Base-by-base conservation (phyloP, 2,888 invertebrate species). In the Trichacis sp. region DNA sequence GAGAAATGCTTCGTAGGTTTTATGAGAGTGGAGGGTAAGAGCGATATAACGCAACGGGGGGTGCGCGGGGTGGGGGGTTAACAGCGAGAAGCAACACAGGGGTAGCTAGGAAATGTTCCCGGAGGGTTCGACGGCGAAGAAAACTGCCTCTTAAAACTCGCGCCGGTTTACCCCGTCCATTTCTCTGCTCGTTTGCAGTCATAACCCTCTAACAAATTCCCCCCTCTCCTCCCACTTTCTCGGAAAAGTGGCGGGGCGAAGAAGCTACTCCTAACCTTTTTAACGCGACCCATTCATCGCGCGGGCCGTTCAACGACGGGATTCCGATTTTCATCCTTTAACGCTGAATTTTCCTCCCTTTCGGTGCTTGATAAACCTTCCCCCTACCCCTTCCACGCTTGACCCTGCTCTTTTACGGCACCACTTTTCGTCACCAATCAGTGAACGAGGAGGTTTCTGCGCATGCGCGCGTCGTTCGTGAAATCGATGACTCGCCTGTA, bases 81-180 rank as follows among this genome's bases (percentile, higher is more conserved):
- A 29, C 17, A 18, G 38, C 20, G 6, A 48, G 20, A 20, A 47
- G n/a, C 48, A 18, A 43, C 24, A 30, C 1, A 33, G 30, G 17
- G 20, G 49, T 8, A 30, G 46, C n/a, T 24, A 24, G 17, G 15
- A 45, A 24, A 38, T 17, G n/a, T n/a, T n/a, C 20, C 36, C n/a
- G 11, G n/a, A 45, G 19, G 18, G n/a, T 12, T 15, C 20, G 24
- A 50, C 55, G 72, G 73, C 68, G 67, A 24, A 53, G 70, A 69
- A 73, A 75, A 73, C 74, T 71, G 71, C 71, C 75, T 74, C 73
- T 75, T 74, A 73, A 74, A 73, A 70, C 69, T 62, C 58, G 40
- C 45, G 55, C 60, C 50, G 18, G 48, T 56, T 62, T 48, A 52
- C 63, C 59, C 65, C 68, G 62, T 64, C 55, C 60, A 54, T 59